Base-by-base conservation (phyloP, 2,888 invertebrate genomes). In the Vannuccia rotundouncinata region DNA sequence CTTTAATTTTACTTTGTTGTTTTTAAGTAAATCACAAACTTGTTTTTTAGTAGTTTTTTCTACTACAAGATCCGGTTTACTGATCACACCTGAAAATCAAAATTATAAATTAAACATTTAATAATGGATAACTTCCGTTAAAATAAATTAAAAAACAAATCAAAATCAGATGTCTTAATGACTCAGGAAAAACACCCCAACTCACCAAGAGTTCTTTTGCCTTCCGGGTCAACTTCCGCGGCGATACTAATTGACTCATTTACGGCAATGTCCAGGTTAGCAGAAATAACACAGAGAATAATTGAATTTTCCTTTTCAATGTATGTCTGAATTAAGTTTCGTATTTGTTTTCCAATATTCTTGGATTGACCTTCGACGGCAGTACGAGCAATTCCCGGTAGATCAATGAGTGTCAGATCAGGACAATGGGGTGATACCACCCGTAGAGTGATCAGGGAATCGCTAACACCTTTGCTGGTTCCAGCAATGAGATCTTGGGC, bases 391-490 rank as follows among this genome's bases (percentile, higher is more conserved):
- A 82, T 82, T 13, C 82, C 82, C 27, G 82, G 82, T 10, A 82
- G 79, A 74, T 82, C 82, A 60, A 82, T 82, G 29, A 82, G 74
- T 13, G 81, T 82, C 0, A 82, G 79, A 45, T 82, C 81, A 27
- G 81, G 78, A 73, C 79, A 77, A 13, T 77, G 22, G 5, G 80
- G 31, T 17, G 80, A 78, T 1, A 13, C 30, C n/a, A 82, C 30
- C 25, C 74, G 59, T 0, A 82, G 30, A 13, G 81, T 74, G 59
- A 82, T 81, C 60, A 81, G 74, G 13, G 60, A 25, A 28, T 79
- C 77, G 60, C 81, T 82, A 59, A 82, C 78, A 5, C 73, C 77
- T 27, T 45, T 31, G 27, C 22, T 25, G 1, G 13, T 28, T 10
- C 59, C 30, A 1, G 78, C 75, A n/a, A 82, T 80, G 0, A 29